Percentiles rank a stretch among this genome's conserved stretches.
phyloP scores from a whole-genome alignment of 2,113 vertebrate species.

The Meriones unguiculatus region DNA sequence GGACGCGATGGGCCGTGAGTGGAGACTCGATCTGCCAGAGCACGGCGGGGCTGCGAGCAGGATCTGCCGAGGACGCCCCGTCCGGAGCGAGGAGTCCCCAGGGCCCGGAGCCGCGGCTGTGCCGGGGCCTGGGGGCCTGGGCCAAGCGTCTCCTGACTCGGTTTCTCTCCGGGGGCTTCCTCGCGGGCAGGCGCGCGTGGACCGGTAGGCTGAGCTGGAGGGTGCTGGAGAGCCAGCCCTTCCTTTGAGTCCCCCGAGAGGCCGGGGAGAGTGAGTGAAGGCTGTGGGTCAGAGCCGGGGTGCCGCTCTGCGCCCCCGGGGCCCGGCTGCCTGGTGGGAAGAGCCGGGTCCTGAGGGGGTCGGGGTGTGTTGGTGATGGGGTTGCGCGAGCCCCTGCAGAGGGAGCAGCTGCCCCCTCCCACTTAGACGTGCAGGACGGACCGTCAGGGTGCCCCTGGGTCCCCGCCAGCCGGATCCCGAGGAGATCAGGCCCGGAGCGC shows the following conservation, averaged over 20 bases:
- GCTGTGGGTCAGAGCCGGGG: not conserved
- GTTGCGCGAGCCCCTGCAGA: not conserved
- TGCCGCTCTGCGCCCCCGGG: not conserved
- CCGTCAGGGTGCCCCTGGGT: not conserved
- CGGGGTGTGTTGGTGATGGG: not conserved
- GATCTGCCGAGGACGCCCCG: not conserved
- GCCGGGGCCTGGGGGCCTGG: constrained; percentile 45
- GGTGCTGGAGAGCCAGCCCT: not conserved
- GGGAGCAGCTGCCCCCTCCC: not conserved
- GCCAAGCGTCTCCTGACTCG: constrained; percentile 3
- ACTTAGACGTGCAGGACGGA: not conserved
- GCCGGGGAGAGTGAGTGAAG: constrained; percentile 5
- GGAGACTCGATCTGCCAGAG: not conserved
- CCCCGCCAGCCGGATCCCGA: not conserved
- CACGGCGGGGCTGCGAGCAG: not conserved
- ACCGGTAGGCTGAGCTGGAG: not conserved
- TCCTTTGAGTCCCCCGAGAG: not conserved
- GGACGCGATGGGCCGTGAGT: not conserved
- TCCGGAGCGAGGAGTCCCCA: not conserved
- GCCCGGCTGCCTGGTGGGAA: not conserved
- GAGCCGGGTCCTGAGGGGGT: not conserved
- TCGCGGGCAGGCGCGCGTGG: not conserved
- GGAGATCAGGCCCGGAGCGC: constrained; percentile 42
- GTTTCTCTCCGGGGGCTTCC: constrained; percentile 20
- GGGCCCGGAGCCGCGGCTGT: constrained; percentile 40